phyloP scores from a whole-genome alignment of 2,888 invertebrate genomes.

The Nemotelus nigrinus region DNA sequence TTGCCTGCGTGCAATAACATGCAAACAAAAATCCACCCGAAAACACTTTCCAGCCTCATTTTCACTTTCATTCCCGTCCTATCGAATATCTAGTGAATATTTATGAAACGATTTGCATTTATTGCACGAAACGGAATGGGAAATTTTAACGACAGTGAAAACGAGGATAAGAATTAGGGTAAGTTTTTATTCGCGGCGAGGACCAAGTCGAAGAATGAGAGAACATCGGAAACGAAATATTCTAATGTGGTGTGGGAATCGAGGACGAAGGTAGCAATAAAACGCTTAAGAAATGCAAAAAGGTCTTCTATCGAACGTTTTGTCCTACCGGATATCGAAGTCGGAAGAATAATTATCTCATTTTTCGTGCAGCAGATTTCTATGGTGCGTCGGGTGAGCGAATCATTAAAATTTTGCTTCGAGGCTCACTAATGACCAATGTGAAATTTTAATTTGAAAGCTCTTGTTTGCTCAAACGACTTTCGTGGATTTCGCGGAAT shows the following conservation, averaged over 20 bases:
- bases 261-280: conserved; percentile 22
- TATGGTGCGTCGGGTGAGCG: neutral
- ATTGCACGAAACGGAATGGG: conserved; percentile 30
- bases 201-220: neutral
- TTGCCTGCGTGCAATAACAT: too few relatives aligned
- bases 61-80: neutral
- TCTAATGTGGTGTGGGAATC: conserved; percentile 1
- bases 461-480: conserved; percentile 21
- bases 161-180: conserved; percentile 35
- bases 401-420: conserved; percentile 26
- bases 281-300: conserved; percentile 5
- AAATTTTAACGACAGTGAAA: conserved; percentile 31
- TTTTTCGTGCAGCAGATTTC: neutral
- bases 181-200: conserved; percentile 17
- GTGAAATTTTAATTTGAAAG: conserved; percentile 28
- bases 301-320: neutral
- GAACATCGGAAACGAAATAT: conserved; percentile 6
- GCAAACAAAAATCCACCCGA: neutral
- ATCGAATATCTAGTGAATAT: conserved; percentile 35
- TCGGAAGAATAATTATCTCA: neutral
- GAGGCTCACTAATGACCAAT: conserved; percentile 10
- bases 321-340: neutral
- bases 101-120: conserved; percentile 45
- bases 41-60: conserved; percentile 6
- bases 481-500: neutral